A percentile compares a stretch with the other conserved stretches of the same genome.
Evolutionary conservation across 1,140 invertebrate species (phyloP).

Genomic region (Adoxophyes honmai): DNA sequence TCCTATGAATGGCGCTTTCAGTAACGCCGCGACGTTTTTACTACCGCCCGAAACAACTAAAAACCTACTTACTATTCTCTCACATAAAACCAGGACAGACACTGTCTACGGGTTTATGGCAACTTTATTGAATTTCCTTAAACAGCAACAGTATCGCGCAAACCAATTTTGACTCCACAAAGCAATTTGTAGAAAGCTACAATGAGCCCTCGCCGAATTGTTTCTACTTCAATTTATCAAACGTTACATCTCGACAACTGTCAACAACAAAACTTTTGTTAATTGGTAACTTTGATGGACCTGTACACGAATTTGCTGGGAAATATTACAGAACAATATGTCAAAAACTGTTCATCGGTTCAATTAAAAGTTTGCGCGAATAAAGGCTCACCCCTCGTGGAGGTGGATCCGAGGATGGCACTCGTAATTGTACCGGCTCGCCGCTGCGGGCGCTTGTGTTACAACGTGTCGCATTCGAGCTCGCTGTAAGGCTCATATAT

Average conservation of each 20-base stretch:
- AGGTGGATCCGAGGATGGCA: background rate
- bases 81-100: background rate
- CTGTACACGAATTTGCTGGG: conserved; percentile 17
- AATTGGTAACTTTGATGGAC: conserved; percentile 19
- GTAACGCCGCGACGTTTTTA: conserved; percentile 4
- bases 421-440: background rate
- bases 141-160: background rate
- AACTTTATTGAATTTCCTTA: background rate
- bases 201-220: background rate
- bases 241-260: background rate
- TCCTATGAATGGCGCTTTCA: background rate
- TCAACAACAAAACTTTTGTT: conserved; percentile 2
- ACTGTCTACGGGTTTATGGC: background rate
- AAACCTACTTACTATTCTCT: background rate
- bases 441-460: background rate
- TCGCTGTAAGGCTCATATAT: too few relatives aligned
- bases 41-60: background rate
- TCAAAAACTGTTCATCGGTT: conserved; percentile 28
- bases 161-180: background rate
- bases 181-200: conserved; percentile 1
- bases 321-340: conserved; percentile 20
- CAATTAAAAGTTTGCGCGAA: conserved; percentile 30
- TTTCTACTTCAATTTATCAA: conserved; percentile 3
- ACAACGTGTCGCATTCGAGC: background rate
- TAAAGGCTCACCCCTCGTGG: background rate